phyloP scores from a whole-genome alignment of 2,888 invertebrate species.

The Alitta virens region DNA sequence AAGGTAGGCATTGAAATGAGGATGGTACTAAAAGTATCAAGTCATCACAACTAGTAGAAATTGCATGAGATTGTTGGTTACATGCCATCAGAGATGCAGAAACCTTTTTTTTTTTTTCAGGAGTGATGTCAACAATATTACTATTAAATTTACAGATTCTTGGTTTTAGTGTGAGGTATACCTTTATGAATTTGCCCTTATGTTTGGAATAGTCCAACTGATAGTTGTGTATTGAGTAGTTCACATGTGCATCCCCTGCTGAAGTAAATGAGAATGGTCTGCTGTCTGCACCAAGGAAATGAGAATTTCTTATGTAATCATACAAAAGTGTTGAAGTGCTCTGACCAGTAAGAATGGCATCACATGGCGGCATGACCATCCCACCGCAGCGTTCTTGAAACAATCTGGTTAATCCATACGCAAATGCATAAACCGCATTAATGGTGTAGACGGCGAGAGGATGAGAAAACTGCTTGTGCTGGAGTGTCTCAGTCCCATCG shows the following conservation, averaged over 20 bases:
- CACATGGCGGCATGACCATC: conserved; percentile 13
- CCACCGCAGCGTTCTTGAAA: conserved; percentile 31
- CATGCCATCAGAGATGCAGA: too few species aligned
- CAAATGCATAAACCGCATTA: conserved; percentile 39
- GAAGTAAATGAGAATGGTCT: conserved; percentile 1
- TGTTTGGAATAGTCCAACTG: not conserved
- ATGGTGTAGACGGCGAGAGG: conserved; percentile 34
- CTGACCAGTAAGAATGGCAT: not conserved
- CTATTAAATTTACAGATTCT: too few species aligned
- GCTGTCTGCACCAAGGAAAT: conserved; percentile 13
- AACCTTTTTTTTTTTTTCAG: too few species aligned
- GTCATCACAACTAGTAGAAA: too few species aligned
- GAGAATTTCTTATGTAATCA: conserved; percentile 8
- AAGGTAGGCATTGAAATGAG: too few species aligned
- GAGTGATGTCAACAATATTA: too few species aligned
- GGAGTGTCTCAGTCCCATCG: conserved; percentile 12
- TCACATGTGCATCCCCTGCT: conserved; percentile 2
- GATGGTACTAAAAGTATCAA: too few species aligned
- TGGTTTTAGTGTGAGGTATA: too few species aligned
- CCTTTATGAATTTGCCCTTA: too few species aligned
- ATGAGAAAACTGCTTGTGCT: conserved; percentile 2
- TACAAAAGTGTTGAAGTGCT: conserved; percentile 8
- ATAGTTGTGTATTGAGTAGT: conserved; percentile 8
- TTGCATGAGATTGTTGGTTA: too few species aligned
- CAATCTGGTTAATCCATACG: conserved; percentile 32